Conservation (phyloP, 2,888 invertebrate species). For the Eulithis testata region DNA sequence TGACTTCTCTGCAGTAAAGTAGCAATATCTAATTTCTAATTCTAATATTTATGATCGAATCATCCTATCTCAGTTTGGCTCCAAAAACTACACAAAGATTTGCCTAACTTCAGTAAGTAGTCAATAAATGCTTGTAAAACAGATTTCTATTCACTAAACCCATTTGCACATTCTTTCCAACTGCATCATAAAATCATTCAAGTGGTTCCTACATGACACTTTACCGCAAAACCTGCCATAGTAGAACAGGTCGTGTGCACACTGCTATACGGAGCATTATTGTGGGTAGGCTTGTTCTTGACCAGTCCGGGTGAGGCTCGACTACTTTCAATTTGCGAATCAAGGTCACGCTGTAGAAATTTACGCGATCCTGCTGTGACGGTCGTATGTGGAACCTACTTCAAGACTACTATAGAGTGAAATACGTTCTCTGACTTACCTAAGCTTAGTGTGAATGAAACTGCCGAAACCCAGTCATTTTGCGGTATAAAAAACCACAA, state of each 20-base stretch:
- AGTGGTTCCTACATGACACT: not conserved
- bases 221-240: not conserved
- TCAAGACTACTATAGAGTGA: too few relatives aligned
- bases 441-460: too few relatives aligned
- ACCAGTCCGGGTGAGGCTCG: conserved; percentile 52
- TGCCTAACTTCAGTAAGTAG: too few relatives aligned
- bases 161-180: not conserved
- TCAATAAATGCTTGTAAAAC: too few relatives aligned
- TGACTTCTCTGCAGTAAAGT: too few relatives aligned
- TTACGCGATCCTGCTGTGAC: conserved; percentile 8
- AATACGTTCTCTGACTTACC: too few relatives aligned
- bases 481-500: too few relatives aligned
- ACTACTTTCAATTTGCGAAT: conserved; percentile 72
- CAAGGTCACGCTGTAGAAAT: conserved; percentile 70
- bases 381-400: conserved; percentile 2
- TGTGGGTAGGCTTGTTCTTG: conserved; percentile 7
- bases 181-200: not conserved
- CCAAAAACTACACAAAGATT: too few relatives aligned
- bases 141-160: conserved; percentile 1
- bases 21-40: too few relatives aligned
- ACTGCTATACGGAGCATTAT: not conserved
- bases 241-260: not conserved
- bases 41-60: too few relatives aligned
- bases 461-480: too few relatives aligned
- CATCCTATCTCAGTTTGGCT: too few relatives aligned